Conservation (phyloP, 1,140 invertebrate species). For the Lethocerus indicus region DNA sequence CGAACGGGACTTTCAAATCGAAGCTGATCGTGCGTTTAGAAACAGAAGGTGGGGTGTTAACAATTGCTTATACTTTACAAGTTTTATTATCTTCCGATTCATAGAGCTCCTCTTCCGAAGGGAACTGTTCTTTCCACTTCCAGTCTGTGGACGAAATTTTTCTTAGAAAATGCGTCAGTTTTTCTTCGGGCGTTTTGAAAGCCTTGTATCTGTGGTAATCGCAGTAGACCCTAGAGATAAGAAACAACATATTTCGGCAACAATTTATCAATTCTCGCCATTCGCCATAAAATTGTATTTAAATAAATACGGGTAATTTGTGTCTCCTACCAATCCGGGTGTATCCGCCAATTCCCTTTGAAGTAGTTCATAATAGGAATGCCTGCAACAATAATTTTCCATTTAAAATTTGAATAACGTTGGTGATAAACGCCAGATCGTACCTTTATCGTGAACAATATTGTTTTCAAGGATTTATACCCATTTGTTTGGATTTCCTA, state of each 20-base stretch:
- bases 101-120: constrained; percentile 11
- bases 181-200: constrained; percentile 49
- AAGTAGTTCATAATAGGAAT: constrained; percentile 38
- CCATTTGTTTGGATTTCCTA: constrained; percentile 18
- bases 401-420: neutral
- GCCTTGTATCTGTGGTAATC: constrained; percentile 67
- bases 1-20: too few relatives aligned
- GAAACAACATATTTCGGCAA: neutral
- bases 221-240: constrained; percentile 52
- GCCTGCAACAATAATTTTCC: constrained; percentile 15
- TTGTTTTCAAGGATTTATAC: constrained; percentile 9
- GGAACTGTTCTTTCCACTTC: constrained; percentile 27
- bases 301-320: constrained; percentile 1
- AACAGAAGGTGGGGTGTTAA: too few relatives aligned
- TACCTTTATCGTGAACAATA: neutral
- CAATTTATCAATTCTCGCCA: neutral
- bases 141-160: constrained; percentile 36
- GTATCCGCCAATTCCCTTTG: constrained; percentile 62
- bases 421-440: neutral
- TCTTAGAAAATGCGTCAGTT: constrained; percentile 53
- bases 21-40: too few relatives aligned
- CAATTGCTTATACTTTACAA: too few relatives aligned
- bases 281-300: too few relatives aligned
- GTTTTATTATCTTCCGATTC: too few relatives aligned
- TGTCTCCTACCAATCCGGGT: constrained; percentile 58